phyloP scores from a whole-genome alignment of 2,113 vertebrate genomes.

The Tupaia chinensis region DNA sequence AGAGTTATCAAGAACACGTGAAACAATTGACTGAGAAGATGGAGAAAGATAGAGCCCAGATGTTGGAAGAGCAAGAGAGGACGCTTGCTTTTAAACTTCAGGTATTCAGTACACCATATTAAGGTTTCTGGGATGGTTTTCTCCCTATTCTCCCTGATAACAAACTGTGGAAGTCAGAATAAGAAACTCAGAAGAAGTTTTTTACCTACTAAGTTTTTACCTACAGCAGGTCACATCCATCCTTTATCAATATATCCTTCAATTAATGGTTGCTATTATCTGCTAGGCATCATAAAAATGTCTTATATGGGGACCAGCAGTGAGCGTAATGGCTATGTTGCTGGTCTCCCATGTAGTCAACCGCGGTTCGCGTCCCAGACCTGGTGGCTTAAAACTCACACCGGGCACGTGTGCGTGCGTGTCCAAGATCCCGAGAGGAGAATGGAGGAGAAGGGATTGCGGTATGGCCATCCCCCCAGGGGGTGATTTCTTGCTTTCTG shows the following conservation, averaged over 20 bases:
- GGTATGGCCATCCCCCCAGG: no score
- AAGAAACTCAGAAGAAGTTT: neutral
- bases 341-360: no score
- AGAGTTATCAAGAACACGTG: constrained; percentile 62
- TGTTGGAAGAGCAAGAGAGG: neutral
- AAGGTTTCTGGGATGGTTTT: neutral
- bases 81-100: constrained; percentile 2
- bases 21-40: constrained; percentile 55
- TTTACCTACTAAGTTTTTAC: neutral
- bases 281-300: neutral
- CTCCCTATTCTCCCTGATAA: neutral
- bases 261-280: neutral
- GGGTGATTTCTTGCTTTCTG: no score
- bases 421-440: no score
- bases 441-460: no score
- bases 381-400: no score
- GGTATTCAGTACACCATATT: constrained; percentile 15
- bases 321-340: no score
- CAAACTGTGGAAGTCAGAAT: neutral
- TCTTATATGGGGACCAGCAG: neutral
- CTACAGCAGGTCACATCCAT: neutral
- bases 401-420: no score
- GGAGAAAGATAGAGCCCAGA: neutral
- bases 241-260: neutral
- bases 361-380: no score